Evolutionary conservation across 1,140 invertebrate species (phyloP), one percentile per base, ranked within the genome.

Genomic region (Trichonephila clavipes): DNA sequence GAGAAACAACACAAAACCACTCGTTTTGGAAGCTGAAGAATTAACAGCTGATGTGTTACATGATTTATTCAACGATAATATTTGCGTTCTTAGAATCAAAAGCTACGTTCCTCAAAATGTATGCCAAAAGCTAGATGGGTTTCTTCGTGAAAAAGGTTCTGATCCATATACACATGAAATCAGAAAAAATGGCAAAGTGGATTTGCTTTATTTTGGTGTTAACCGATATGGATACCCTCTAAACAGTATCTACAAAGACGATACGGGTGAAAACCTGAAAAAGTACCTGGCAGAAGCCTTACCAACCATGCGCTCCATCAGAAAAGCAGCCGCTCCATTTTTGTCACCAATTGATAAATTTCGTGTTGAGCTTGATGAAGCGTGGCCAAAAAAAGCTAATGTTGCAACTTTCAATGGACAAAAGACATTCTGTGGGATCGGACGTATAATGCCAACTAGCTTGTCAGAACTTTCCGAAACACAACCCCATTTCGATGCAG

Each of bases 121-220:
- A 16, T 40, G 59, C 12, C 28, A 64, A 8, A 88, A 40, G 19
- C 61, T 88, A 3, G 62, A 88, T 12, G 5, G 3, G 14, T 88
- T 88, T 21, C 61, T 88, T 2, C 86, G 21, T 1, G 86, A 88
- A 66, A 62, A 88, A 19, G 86, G 86, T n/a, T 88, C 86, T 5
- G 86, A 88, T 12, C 59, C 59, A 21, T 88, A 88, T 14, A 88
- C 86, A 4, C 86, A 88, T 28, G 86, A 88, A 88, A 64, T 88
- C 18, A 44, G 86, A 34, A 64, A 40, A 44, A 28, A 88, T 12
- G 86, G 59, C 34, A 59, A 58, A 58, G 34, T 64, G 19, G 86
- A 88, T 12, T 28, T 88, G 28, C 24, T 34, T 18, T 88, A 88
- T 44, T 88, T 88, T 58, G 86, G 86, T 1, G 86, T 88, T 6